Percentiles rank a stretch among this genome's conserved stretches.
Evolutionary conservation across 1,140 invertebrate species (phyloP).

Genomic region (Heliconius hewitsoni): DNA sequence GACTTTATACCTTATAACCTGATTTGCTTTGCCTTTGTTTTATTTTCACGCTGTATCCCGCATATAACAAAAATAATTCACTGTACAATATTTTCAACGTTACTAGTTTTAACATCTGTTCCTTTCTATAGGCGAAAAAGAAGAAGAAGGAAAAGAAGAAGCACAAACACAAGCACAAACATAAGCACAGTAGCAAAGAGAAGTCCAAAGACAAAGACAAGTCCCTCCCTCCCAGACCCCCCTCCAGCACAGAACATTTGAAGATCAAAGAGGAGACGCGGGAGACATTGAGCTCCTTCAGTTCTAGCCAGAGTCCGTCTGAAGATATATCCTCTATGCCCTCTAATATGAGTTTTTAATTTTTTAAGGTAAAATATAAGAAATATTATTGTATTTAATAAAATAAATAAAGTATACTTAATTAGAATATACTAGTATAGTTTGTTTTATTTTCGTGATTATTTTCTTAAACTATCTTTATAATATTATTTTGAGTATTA

Average conservation of each 20-base stretch:
- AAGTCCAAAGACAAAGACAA: constrained; percentile 84
- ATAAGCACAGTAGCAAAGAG: constrained; percentile 88
- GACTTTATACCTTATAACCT: no score
- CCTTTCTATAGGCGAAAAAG: constrained; percentile 84
- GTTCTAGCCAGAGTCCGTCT: constrained; percentile 79
- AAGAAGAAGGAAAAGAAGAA: constrained; percentile 93
- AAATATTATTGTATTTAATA: constrained; percentile 5
- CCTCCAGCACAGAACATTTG: constrained; percentile 65
- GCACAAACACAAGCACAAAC: constrained; percentile 90
- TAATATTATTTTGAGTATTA: no score
- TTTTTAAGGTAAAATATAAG: constrained; percentile 23
- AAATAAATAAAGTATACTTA: not conserved
- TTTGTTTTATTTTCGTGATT: not conserved
- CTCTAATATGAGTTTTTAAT: constrained; percentile 69
- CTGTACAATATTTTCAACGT: no score
- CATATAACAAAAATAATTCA: no score
- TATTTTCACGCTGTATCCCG: no score
- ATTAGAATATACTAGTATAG: not conserved
- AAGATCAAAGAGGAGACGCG: constrained; percentile 81
- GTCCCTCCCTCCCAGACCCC: constrained; percentile 57
- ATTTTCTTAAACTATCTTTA: no score
- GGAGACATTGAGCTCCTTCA: constrained; percentile 83
- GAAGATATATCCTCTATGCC: constrained; percentile 69
- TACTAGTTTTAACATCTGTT: not conserved
- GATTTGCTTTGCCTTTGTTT: no score